Evolutionary conservation across 1,140 invertebrate species (phyloP).

Genomic region (Megathymus violae): DNA sequence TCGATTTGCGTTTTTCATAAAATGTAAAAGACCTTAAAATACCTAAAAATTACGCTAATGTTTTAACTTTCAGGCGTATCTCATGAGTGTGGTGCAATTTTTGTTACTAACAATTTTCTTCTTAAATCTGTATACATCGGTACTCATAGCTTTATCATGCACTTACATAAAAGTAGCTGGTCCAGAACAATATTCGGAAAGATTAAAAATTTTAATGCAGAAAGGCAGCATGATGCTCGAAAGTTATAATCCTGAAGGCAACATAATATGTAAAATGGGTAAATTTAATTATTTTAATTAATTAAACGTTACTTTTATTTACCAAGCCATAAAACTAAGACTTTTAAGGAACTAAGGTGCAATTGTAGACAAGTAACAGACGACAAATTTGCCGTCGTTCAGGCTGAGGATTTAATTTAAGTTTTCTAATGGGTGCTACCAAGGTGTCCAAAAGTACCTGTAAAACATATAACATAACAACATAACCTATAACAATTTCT

Average conservation of each 20-base stretch:
- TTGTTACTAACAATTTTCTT: slow-evolving; percentile 72
- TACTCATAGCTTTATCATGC: slow-evolving; percentile 71
- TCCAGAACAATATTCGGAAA: slow-evolving; percentile 49
- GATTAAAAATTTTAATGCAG: slow-evolving; percentile 42
- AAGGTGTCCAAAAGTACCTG: no score
- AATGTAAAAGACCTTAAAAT: no score
- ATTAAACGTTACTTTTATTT: neutral
- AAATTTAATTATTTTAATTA: slow-evolving; percentile 20
- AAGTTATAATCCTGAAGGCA: slow-evolving; percentile 55
- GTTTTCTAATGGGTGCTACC: no score
- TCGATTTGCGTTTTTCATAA: no score
- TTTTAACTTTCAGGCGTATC: slow-evolving; percentile 74
- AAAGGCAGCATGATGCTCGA: slow-evolving; percentile 52
- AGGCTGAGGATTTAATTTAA: no score
- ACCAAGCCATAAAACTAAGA: no score
- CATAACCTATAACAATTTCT: no score
- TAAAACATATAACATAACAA: no score
- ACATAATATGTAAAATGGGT: slow-evolving; percentile 68
- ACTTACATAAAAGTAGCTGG: slow-evolving; percentile 61
- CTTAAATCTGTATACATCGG: slow-evolving; percentile 70
- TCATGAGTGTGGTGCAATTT: slow-evolving; percentile 78
- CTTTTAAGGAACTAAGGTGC: no score
- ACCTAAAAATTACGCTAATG: no score
- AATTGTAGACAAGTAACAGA: no score
- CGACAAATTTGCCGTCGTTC: no score